Evolutionary conservation across 2,888 invertebrate genomes (phyloP).

Genomic region (Habroteleia sp.): DNA sequence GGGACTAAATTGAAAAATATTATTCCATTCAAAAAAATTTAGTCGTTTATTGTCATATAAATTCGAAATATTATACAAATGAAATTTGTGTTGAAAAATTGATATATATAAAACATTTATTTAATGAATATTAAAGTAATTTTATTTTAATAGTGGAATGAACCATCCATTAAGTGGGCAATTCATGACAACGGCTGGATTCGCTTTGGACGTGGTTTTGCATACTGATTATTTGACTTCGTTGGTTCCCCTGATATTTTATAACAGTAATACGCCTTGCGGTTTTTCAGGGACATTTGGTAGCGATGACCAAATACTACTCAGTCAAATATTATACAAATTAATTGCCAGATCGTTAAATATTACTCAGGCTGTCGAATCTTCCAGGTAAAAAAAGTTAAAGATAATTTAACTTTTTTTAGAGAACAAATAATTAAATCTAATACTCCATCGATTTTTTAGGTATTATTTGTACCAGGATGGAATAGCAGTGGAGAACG

Average conservation of each 20-base stretch:
- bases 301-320: slow-evolving; percentile 82
- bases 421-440: slow-evolving; percentile 1
- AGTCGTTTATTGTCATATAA: too few relatives aligned
- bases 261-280: slow-evolving; percentile 78
- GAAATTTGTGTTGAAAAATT: too few relatives aligned
- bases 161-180: slow-evolving; percentile 82
- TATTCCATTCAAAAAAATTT: too few relatives aligned
- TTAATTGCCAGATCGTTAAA: slow-evolving; percentile 81
- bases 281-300: slow-evolving; percentile 83
- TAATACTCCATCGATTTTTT: not conserved
- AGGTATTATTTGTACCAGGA: slow-evolving; percentile 74
- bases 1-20: too few relatives aligned
- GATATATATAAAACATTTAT: too few relatives aligned
- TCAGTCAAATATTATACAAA: slow-evolving; percentile 82
- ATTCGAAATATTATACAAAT: too few relatives aligned
- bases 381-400: slow-evolving; percentile 81
- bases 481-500: slow-evolving; percentile 73
- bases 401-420: slow-evolving; percentile 6
- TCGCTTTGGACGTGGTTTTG: slow-evolving; percentile 81
- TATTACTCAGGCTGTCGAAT: slow-evolving; percentile 81
- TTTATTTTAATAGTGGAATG: slow-evolving; percentile 81
- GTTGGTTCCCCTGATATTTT: slow-evolving; percentile 73
- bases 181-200: slow-evolving; percentile 82
- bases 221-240: slow-evolving; percentile 69
- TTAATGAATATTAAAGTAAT: too few relatives aligned